Evolutionary conservation across 2,113 vertebrate species (phyloP), one percentile per base, ranked within the genome.

Genomic region (Apteryx owenii): DNA sequence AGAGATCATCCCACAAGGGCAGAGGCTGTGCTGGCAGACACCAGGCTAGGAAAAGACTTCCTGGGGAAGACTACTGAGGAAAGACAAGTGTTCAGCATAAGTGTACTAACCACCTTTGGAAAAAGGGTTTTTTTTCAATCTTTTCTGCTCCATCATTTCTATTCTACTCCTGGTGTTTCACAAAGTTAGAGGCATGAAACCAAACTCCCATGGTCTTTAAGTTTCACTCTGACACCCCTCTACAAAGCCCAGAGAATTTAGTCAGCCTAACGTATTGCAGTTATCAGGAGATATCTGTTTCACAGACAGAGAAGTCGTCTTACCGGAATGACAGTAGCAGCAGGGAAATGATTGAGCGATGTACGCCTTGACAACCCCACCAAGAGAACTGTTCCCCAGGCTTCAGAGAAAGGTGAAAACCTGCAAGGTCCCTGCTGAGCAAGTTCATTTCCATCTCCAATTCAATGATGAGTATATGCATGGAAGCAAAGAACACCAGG

Each of bases 301-400:
- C 61, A 46, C n/a, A 81, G 62, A 23, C 14, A 89, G 44, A 44
- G 15, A 20, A 78, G 7, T 20, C 20, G 42, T 75, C 42, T 69
- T 69, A 69, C 29, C 13, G 15, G 44, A 69, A 40, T 21, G 46
- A 66, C 20, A 50, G 6, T 4, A 85, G 79, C 7, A 76, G 75
- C 36, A 14, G 51, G 33, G 42, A 60, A 68, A 29, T n/a, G 36
- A 36, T 0, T 40, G 71, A 94, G 16, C 28, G 60, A 80, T 51
- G 46, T 18, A 22, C 90, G 8, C 46, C 65, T 36, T 53, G 25
- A 64, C 50, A 70, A 14, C 8, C 61, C 28, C 33, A 48, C 65
- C 21, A n/a, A 42, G 29, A 92, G 11, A 82, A 16, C 25, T 0
- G 0, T 44, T 58, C 9, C 26, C 5, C 38, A 72, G 71, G 26